A percentile compares a stretch with the other conserved stretches of the same genome.
phyloP scores from a whole-genome alignment of 2,888 invertebrate genomes.

The Xanthostigma xanthostigma region DNA sequence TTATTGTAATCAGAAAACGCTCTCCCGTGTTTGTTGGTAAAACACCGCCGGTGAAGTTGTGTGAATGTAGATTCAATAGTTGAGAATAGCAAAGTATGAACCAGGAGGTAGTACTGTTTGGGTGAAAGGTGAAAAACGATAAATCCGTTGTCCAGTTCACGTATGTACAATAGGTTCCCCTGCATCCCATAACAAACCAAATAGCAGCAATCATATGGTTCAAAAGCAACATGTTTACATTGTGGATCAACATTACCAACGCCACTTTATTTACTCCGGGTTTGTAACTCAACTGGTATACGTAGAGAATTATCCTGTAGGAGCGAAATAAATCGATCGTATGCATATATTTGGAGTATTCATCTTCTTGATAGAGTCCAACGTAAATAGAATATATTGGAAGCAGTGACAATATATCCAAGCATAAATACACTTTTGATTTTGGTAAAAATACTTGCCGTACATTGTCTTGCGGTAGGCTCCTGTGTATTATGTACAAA shows the following conservation, averaged over 20 bases:
- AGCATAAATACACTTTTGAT: neutral
- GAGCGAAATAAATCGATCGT: neutral
- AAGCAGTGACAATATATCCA: constrained; percentile 9
- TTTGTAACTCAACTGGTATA: constrained; percentile 5
- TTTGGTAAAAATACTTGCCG: constrained; percentile 9
- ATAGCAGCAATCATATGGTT: constrained; percentile 8
- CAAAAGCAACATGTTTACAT: constrained; percentile 7
- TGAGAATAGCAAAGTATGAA: constrained; percentile 7
- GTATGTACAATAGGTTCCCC: neutral
- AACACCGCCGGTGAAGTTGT: too few relatives aligned
- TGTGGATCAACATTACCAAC: constrained; percentile 6
- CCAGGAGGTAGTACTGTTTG: constrained; percentile 7
- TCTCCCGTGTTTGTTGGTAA: neutral
- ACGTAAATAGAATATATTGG: constrained; percentile 11
- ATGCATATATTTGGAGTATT: constrained; percentile 1
- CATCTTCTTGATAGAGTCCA: constrained; percentile 7
- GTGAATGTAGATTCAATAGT: neutral
- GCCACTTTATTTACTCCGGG: constrained; percentile 8
- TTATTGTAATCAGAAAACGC: constrained; percentile 6
- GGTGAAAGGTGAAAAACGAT: constrained; percentile 1
- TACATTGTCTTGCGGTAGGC: constrained; percentile 5
- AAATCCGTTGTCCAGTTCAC: constrained; percentile 10
- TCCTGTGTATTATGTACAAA: constrained; percentile 7
- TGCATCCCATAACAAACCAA: constrained; percentile 9
- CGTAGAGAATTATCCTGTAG: constrained; percentile 7